Base-by-base conservation (phyloP, 2,113 vertebrate genomes). In the Malurus alboscapulatus region DNA sequence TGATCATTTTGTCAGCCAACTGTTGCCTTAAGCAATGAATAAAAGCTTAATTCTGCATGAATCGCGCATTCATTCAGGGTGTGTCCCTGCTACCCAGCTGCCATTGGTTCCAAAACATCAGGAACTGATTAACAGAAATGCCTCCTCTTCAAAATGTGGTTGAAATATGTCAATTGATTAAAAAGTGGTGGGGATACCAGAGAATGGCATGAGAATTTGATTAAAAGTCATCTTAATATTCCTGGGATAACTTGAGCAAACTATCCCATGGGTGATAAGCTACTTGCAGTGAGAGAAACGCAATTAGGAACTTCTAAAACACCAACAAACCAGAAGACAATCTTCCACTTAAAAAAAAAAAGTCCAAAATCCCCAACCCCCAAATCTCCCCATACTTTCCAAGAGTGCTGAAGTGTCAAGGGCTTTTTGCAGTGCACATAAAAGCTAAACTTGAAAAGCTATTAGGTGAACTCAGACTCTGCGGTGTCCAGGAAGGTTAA, bases 301-400 rank as follows among this genome's bases (percentile, higher is more conserved):
- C 10, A 16, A 36, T 44, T 47, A 50, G 11, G 27, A 78, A 78
- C 16, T 47, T 44, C 13, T 17, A 30, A 74, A 89, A 76, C 54
- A n/a, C 0, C 4, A 55, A 11, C 1, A 27, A 45, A 44, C 5
- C 32, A 40, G 32, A 85, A 57, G 9, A 19, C 1, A 3, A 5
- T 18, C 17, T 11, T 2, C 7, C 6, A 30, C 20, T 16, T 11
- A 6, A 19, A 50, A 38, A n/a, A 54, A 10, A 47, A n/a, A 32
- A 55, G 13, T 7, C 15, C 20, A 5, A 34, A 57, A 21, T 8
- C 7, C 47, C 6, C 20, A 32, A 10, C 3, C 20, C 6, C 6
- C 19, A 51, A 72, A 73, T 2, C 9, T 77, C 20, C 27, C 34
- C 14, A 29, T 38, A 29, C 32, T 84, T 74, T 40, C 63, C 44